Conservation (phyloP, 2,797 vertebrate species). For the Hyperoplus immaculatus region DNA sequence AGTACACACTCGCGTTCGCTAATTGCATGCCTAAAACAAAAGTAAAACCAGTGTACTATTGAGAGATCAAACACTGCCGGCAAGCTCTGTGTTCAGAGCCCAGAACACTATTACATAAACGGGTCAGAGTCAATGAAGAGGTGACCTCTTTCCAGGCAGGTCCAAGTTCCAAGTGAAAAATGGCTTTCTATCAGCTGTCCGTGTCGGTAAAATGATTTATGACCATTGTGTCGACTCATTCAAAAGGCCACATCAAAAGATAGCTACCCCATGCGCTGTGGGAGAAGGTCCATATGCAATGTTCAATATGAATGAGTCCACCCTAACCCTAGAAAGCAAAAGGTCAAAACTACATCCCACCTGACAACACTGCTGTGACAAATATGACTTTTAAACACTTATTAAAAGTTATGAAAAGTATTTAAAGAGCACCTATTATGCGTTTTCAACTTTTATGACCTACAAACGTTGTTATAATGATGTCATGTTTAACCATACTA, state of each 20-base stretch:
- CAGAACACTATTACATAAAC: slow-evolving; percentile 72
- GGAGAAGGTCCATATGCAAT: slow-evolving; percentile 21
- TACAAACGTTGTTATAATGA: too few species aligned
- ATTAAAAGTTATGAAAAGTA: too few species aligned
- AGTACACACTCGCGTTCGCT: slow-evolving; percentile 51
- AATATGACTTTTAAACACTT: too few species aligned
- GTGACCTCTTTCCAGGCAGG: slow-evolving; percentile 56
- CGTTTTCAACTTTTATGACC: too few species aligned
- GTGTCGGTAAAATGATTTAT: slow-evolving; percentile 29
- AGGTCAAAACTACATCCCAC: not conserved
- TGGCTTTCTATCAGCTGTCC: slow-evolving; percentile 12
- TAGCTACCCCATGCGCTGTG: not conserved
- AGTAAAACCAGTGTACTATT: slow-evolving; percentile 39
- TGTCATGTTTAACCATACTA: too few species aligned
- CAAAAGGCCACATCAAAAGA: too few species aligned
- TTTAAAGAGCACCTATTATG: too few species aligned
- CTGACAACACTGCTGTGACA: not conserved
- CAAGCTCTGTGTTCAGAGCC: slow-evolving; percentile 46
- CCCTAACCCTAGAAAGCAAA: not conserved
- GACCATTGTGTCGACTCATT: not conserved
- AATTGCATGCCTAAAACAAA: slow-evolving; percentile 69
- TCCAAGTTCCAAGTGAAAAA: slow-evolving; percentile 12
- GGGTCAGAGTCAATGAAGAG: slow-evolving; percentile 39
- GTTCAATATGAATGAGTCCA: slow-evolving; percentile 3
- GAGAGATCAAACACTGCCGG: slow-evolving; percentile 65